Conservation (phyloP, 2,113 vertebrate species). For the Macheiramphus alcinus region DNA sequence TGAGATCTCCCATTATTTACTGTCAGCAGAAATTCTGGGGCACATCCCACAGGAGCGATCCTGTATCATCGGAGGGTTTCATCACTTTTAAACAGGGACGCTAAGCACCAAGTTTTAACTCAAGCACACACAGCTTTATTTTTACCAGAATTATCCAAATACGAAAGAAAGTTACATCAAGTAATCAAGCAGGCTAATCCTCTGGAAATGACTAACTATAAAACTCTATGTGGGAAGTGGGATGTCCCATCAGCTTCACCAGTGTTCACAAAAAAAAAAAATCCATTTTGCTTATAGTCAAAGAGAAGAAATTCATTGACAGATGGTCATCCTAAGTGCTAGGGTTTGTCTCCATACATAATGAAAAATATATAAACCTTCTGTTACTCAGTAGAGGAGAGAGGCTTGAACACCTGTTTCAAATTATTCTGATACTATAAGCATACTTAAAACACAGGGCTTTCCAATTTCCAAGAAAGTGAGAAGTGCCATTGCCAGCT, state of each 20-base stretch:
- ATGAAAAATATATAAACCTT: conserved; percentile 77
- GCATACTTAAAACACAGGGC: conserved; percentile 16
- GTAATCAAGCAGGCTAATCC: background rate
- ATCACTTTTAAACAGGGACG: background rate
- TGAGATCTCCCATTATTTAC: background rate
- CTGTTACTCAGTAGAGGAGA: conserved; percentile 58
- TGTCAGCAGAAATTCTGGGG: background rate
- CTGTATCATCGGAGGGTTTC: accelerated
- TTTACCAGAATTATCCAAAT: background rate
- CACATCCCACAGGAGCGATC: accelerated
- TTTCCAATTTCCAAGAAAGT: conserved; percentile 24
- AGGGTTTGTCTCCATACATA: conserved; percentile 50
- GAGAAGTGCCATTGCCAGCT: conserved; percentile 53
- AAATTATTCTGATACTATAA: conserved; percentile 67
- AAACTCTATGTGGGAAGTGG: background rate
- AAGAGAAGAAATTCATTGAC: conserved; percentile 36
- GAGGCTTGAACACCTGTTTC: conserved; percentile 75
- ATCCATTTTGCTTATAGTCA: conserved; percentile 14
- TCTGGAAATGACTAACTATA: background rate
- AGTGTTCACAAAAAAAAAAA: background rate
- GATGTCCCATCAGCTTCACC: background rate
- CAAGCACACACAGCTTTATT: background rate
- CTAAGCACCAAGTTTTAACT: background rate
- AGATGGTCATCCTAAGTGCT: conserved; percentile 67
- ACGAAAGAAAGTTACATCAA: background rate